Evolutionary conservation across 2,888 invertebrate genomes (phyloP).

Genomic region (Apocheima hispidaria): DNA sequence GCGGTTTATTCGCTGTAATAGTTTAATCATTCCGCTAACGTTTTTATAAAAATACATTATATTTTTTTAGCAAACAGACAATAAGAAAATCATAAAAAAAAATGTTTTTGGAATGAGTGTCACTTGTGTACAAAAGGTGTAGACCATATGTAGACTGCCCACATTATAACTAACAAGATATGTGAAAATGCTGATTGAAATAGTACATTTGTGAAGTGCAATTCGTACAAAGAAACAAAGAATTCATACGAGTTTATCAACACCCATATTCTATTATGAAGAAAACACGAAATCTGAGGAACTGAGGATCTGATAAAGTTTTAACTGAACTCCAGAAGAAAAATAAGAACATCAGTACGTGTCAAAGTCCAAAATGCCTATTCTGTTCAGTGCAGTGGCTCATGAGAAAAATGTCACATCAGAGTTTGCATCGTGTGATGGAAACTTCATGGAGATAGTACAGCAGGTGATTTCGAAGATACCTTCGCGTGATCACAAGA

Average conservation of each 20-base stretch:
- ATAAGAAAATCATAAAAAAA: background rate
- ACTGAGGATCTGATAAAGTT: too few species aligned
- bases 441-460: slow-evolving; percentile 96
- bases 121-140: background rate
- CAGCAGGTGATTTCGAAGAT: slow-evolving; percentile 94
- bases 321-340: background rate
- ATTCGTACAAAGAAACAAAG: background rate
- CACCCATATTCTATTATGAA: background rate
- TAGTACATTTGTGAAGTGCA: background rate
- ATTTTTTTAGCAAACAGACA: background rate
- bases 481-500: slow-evolving; percentile 91
- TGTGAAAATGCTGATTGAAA: background rate
- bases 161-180: background rate
- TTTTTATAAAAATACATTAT: slow-evolving; percentile 6
- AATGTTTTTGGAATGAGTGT: background rate
- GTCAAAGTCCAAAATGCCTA: slow-evolving; percentile 89
- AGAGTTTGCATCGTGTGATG: slow-evolving; percentile 95
- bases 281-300: background rate
- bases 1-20: slow-evolving; percentile 38
- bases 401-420: slow-evolving; percentile 91
- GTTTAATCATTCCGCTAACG: slow-evolving; percentile 7
- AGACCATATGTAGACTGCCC: background rate
- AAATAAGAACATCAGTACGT: background rate
- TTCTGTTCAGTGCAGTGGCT: slow-evolving; percentile 95
- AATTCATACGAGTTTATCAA: background rate